A percentile compares a stretch with the other conserved stretches of the same genome.
Evolutionary conservation across 2,113 vertebrate genomes (phyloP).

Genomic region (Oreochromis niloticus): DNA sequence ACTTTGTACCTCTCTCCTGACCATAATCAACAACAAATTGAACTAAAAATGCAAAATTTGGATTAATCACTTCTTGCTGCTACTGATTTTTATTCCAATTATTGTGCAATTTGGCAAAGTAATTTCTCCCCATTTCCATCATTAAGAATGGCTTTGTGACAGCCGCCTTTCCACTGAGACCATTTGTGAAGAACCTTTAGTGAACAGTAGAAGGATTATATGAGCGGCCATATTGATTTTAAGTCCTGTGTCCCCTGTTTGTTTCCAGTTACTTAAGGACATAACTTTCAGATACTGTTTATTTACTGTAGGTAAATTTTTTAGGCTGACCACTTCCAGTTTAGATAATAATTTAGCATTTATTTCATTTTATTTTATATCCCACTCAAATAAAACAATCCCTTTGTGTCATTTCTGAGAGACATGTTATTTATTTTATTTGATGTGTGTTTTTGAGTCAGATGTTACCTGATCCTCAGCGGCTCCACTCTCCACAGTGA

Average conservation of each 20-base stretch:
- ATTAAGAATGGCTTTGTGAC: not conserved
- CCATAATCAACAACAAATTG: not conserved
- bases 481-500: conserved; percentile 95
- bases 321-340: not conserved
- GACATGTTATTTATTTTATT: not conserved
- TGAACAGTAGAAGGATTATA: not conserved
- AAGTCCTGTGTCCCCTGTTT: not conserved
- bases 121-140: not conserved
- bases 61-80: not conserved
- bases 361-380: not conserved
- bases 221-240: not conserved
- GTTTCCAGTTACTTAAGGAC: not conserved
- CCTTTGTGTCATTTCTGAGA: not conserved
- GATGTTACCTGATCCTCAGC: conserved; percentile 88
- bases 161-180: not conserved
- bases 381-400: not conserved
- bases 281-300: not conserved
- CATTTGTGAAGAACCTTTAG: not conserved
- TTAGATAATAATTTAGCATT: not conserved
- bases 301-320: not conserved
- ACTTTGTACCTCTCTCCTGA: not conserved
- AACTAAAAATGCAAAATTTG: not conserved
- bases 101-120: not conserved
- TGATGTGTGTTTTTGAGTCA: not conserved
- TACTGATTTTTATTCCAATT: not conserved